Evolutionary conservation across 2,888 invertebrate genomes (phyloP).

Genomic region (Eurytoma californica): DNA sequence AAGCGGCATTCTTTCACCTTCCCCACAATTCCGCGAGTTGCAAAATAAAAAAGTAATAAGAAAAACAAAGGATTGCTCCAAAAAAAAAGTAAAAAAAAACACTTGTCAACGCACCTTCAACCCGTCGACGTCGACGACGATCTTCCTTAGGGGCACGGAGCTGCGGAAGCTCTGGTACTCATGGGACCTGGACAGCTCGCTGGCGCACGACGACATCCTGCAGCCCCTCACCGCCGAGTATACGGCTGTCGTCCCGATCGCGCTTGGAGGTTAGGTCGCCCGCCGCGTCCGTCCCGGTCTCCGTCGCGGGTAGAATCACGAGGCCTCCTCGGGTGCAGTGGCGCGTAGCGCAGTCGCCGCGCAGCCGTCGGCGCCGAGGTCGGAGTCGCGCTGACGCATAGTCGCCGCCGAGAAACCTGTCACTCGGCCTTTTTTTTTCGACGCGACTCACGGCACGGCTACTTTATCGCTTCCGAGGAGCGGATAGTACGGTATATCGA

Average conservation of each 20-base stretch:
- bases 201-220: slow-evolving; percentile 81
- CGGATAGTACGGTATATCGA: no score
- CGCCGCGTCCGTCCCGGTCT: background rate
- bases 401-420: background rate
- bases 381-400: background rate
- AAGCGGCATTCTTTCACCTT: no score
- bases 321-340: background rate
- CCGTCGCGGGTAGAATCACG: background rate
- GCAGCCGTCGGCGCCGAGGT: background rate
- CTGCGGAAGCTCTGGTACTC: slow-evolving; percentile 89
- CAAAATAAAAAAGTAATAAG: no score
- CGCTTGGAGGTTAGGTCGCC: background rate
- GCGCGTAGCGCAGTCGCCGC: background rate
- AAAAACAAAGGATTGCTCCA: no score
- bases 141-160: slow-evolving; percentile 84
- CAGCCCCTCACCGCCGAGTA: no score
- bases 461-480: no score
- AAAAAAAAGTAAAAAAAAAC: slow-evolving; percentile 14
- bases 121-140: slow-evolving; percentile 87
- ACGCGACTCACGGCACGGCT: no score
- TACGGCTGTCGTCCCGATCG: background rate
- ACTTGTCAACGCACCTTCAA: slow-evolving; percentile 80
- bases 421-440: background rate
- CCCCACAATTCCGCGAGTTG: no score
- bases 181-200: slow-evolving; percentile 84